Evolutionary conservation across 2,888 invertebrate genomes (phyloP).

Genomic region (Mycalesis mineus): DNA sequence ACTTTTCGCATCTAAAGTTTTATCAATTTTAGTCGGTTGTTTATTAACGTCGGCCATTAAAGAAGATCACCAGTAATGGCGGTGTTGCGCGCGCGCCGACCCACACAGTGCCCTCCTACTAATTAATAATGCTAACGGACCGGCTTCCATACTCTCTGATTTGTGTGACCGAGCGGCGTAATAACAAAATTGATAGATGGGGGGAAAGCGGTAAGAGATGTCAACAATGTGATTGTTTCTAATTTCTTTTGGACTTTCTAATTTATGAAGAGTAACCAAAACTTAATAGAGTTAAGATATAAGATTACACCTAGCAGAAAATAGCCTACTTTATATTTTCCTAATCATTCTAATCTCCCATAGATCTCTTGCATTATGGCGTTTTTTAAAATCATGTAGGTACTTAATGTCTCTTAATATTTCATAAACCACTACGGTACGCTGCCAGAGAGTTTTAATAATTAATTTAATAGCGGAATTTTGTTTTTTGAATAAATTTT

Average conservation of each 20-base stretch:
- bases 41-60: neutral
- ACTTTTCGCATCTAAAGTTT: neutral
- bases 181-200: constrained; percentile 29
- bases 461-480: too few relatives aligned
- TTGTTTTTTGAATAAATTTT: too few relatives aligned
- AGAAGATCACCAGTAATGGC: constrained; percentile 46
- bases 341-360: too few relatives aligned
- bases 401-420: too few relatives aligned
- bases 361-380: too few relatives aligned
- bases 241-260: neutral
- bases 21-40: neutral
- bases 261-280: neutral
- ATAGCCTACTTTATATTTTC: too few relatives aligned
- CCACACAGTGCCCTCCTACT: constrained; percentile 51
- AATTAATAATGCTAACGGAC: constrained; percentile 63
- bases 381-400: too few relatives aligned
- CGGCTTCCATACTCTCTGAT: constrained; percentile 54
- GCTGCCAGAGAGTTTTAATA: too few relatives aligned
- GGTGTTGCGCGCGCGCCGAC: constrained; percentile 51
- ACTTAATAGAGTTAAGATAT: neutral
- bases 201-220: neutral
- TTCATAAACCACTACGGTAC: too few relatives aligned
- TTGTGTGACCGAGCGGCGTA: constrained; percentile 49
- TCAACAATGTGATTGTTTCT: neutral
- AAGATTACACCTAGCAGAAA: too few relatives aligned